Evolutionary conservation across 2,113 vertebrate genomes (phyloP).

Genomic region (Tupaia chinensis): DNA sequence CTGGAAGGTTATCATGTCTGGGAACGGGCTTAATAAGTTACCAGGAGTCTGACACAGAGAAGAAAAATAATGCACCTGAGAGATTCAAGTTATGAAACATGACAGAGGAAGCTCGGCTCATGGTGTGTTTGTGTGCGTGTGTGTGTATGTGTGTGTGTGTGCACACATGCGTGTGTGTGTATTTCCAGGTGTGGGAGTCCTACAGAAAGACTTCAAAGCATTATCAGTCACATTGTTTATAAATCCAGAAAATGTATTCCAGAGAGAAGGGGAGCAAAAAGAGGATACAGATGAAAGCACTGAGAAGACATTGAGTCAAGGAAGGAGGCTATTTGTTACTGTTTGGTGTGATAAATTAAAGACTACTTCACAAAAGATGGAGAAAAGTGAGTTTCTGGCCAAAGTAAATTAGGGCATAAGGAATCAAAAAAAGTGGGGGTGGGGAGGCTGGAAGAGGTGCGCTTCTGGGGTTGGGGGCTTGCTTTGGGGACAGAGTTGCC

Average conservation of each 20-base stretch:
- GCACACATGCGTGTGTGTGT: neutral
- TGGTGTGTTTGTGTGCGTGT: neutral
- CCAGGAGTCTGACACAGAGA: conserved; percentile 43
- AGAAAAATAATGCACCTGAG: conserved; percentile 60
- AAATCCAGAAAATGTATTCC: conserved; percentile 64
- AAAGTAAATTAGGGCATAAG: neutral
- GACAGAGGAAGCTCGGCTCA: conserved; percentile 65
- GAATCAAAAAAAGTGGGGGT: neutral
- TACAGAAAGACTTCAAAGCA: conserved; percentile 79
- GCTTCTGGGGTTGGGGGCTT: neutral
- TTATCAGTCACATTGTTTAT: conserved; percentile 67
- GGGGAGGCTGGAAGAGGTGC: neutral
- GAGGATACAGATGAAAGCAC: conserved; percentile 78
- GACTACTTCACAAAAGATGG: conserved; percentile 5
- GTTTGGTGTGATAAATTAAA: conserved; percentile 58
- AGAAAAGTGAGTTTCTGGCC: neutral
- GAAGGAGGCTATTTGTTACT: neutral
- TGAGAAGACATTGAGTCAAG: conserved; percentile 26
- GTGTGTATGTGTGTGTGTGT: neutral
- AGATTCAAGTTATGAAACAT: conserved; percentile 61
- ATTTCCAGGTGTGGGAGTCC: conserved; percentile 5
- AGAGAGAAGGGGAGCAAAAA: conserved; percentile 68
- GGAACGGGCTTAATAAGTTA: conserved; percentile 9
- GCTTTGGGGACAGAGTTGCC: neutral
- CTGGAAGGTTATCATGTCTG: conserved; percentile 40